phyloP scores from a whole-genome alignment of 1,140 invertebrate genomes.

The Drosophila pallidifrons region DNA sequence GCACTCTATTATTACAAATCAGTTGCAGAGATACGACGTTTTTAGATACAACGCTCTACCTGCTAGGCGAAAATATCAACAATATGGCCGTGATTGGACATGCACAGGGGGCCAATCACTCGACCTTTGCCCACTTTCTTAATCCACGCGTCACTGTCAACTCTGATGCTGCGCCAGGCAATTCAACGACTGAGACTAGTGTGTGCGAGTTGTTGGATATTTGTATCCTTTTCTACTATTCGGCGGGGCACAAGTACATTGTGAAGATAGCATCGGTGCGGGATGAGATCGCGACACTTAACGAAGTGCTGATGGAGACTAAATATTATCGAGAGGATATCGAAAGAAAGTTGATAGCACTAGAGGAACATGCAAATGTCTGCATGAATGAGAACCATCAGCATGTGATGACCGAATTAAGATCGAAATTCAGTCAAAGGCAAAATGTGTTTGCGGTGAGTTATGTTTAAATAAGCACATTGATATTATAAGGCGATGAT shows the following conservation, averaged over 20 bases:
- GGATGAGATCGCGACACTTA: conserved; percentile 82
- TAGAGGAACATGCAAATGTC: conserved; percentile 77
- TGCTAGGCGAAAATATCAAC: conserved; percentile 71
- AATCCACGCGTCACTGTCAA: conserved; percentile 46
- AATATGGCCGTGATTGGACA: conserved; percentile 68
- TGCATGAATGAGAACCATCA: conserved; percentile 79
- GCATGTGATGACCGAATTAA: conserved; percentile 73
- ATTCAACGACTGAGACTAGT: conserved; percentile 54
- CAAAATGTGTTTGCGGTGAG: conserved; percentile 83
- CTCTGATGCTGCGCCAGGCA: conserved; percentile 57
- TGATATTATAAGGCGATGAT: too few species aligned
- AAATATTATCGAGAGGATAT: conserved; percentile 82
- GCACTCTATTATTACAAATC: neutral
- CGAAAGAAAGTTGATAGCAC: conserved; percentile 65
- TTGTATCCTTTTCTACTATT: conserved; percentile 80
- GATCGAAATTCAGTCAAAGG: conserved; percentile 75
- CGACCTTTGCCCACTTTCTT: conserved; percentile 70
- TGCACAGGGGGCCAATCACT: conserved; percentile 57
- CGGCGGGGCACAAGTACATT: conserved; percentile 83
- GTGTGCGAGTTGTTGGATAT: conserved; percentile 78
- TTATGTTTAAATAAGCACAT: neutral
- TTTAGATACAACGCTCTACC: conserved; percentile 62
- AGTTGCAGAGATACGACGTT: conserved; percentile 4
- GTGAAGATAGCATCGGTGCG: conserved; percentile 79
- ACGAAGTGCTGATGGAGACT: conserved; percentile 79